These are phyloP conservation scores for Axinella damicornis DNA, from an alignment of 37 sponge, comb jelly and placozoan species.

Conservation along the genomic window DNA sequence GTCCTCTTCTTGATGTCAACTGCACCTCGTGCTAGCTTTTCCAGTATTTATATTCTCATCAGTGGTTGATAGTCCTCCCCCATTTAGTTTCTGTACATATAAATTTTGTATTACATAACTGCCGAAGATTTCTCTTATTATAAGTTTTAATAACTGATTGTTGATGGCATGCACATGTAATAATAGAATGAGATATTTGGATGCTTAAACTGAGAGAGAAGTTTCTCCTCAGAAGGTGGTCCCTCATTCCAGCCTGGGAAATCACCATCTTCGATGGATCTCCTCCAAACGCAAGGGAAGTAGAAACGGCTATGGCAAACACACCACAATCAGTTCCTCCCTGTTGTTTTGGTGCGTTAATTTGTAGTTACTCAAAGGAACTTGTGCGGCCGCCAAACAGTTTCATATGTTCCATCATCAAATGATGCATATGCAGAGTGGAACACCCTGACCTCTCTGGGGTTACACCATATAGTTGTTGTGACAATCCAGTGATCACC, in stretches of 20 bases:
- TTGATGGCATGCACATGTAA: too few species aligned
- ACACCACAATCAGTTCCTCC: constrained; percentile 13
- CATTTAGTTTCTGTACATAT: too few species aligned
- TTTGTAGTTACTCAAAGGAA: too few species aligned
- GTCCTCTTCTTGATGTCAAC: too few species aligned
- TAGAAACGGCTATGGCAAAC: constrained; percentile 41
- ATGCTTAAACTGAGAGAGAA: constrained; percentile 12
- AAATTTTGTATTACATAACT: too few species aligned
- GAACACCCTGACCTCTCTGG: not conserved
- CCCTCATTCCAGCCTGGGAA: constrained; percentile 43
- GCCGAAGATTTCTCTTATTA: too few species aligned
- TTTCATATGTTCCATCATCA: not conserved
- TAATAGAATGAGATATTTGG: too few species aligned
- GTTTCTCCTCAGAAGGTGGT: constrained; percentile 40
- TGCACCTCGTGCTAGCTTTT: too few species aligned
- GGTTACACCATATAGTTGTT: not conserved
- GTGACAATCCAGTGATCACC: not conserved
- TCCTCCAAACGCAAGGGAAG: constrained; percentile 39
- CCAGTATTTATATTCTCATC: too few species aligned
- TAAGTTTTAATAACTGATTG: too few species aligned
- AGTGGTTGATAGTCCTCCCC: too few species aligned
- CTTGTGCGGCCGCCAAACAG: not conserved
- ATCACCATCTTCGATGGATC: constrained; percentile 35
- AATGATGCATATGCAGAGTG: not conserved
- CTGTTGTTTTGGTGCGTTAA: not conserved